Evolutionary conservation across 1,140 invertebrate species (phyloP).

Genomic region (Phenacoccus solenopsis): DNA sequence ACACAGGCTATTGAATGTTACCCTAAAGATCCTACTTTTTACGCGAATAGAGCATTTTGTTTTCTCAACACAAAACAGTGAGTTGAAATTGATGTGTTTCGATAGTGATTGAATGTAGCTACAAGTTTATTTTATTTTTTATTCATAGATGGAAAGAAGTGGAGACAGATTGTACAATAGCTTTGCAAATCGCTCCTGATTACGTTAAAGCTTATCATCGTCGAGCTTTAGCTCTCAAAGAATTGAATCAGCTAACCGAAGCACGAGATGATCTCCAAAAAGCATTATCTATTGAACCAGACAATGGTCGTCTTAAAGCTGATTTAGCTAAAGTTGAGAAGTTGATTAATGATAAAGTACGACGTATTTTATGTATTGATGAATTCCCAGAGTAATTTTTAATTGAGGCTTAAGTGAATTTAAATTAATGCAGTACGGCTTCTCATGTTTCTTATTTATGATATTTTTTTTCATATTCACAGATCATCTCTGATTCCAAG

Average conservation of each 20-base stretch:
- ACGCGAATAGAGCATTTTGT: constrained; percentile 78
- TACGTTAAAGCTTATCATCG: constrained; percentile 72
- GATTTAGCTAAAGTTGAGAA: constrained; percentile 26
- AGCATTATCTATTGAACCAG: constrained; percentile 54
- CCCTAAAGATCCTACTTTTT: constrained; percentile 65
- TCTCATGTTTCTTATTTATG: too few species aligned
- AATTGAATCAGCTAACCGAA: constrained; percentile 43
- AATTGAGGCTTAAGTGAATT: too few species aligned
- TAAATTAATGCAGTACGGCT: neutral
- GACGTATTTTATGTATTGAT: neutral
- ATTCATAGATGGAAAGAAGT: constrained; percentile 52
- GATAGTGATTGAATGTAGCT: neutral
- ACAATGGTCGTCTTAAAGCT: constrained; percentile 37
- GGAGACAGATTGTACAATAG: constrained; percentile 55
- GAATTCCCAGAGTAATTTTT: too few species aligned
- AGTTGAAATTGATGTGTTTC: constrained; percentile 27
- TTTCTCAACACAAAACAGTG: constrained; percentile 73
- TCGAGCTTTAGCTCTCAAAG: constrained; percentile 52
- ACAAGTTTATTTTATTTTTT: constrained; percentile 23
- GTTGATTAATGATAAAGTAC: neutral
- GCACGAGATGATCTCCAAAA: constrained; percentile 53
- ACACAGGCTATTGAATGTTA: constrained; percentile 61
- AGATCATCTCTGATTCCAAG: neutral
- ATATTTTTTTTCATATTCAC: neutral
- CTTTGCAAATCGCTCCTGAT: constrained; percentile 52